Conservation (phyloP, 2,888 invertebrate species). For the Ophonus ardosiacus region DNA sequence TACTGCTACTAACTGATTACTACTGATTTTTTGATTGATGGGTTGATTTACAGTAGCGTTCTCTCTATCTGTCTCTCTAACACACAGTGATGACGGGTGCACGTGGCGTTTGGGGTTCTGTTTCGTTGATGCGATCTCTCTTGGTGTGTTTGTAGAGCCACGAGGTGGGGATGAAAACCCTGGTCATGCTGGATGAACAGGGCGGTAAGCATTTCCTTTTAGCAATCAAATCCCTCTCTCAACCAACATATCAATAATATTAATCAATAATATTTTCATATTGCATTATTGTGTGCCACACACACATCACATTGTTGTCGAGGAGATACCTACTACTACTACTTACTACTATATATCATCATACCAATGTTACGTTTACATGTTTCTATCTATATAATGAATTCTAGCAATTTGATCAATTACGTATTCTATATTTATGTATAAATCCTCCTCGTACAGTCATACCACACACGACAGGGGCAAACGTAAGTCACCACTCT, state of each 20-base stretch:
- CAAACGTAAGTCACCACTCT: slow-evolving; percentile 63
- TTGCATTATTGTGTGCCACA: slow-evolving; percentile 61
- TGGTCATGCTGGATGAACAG: slow-evolving; percentile 99
- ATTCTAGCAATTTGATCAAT: slow-evolving; percentile 41
- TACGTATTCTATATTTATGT: slow-evolving; percentile 49
- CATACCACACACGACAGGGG: slow-evolving; percentile 63
- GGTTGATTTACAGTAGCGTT: slow-evolving; percentile 60
- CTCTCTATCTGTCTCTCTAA: slow-evolving; percentile 62
- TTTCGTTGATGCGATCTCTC: slow-evolving; percentile 64
- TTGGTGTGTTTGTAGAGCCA: slow-evolving; percentile 93
- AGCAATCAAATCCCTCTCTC: slow-evolving; percentile 58
- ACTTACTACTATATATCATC: slow-evolving; percentile 28
- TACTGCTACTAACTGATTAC: slow-evolving; percentile 60
- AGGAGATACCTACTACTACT: slow-evolving; percentile 36
- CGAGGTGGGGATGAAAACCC: slow-evolving; percentile 99
- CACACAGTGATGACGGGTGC: slow-evolving; percentile 57
- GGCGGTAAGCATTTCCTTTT: slow-evolving; percentile 93
- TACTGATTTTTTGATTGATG: slow-evolving; percentile 58
- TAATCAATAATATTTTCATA: slow-evolving; percentile 52
- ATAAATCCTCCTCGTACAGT: slow-evolving; percentile 59
- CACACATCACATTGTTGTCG: slow-evolving; percentile 61
- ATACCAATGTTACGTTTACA: slow-evolving; percentile 24
- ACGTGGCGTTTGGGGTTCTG: slow-evolving; percentile 62
- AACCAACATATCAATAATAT: slow-evolving; percentile 52
- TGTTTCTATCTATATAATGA: slow-evolving; percentile 38